Evolutionary conservation across 2,888 invertebrate species (phyloP).

Genomic region (Ormyrus rosae): DNA sequence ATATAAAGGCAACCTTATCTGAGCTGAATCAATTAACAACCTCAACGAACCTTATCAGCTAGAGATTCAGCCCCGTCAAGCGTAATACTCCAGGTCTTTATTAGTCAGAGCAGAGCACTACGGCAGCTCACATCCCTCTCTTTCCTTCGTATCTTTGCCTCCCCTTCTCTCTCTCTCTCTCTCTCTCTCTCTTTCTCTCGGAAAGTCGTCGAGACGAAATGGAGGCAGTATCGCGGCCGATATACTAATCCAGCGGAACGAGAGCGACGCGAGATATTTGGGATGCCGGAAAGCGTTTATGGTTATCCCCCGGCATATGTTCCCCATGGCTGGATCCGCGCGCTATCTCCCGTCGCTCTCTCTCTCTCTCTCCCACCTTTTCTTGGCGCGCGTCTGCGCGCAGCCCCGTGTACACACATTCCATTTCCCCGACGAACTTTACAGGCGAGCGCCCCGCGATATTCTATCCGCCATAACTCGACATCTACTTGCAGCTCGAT

Average conservation of each 20-base stretch:
- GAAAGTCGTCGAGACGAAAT: background rate
- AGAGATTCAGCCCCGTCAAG: too few species aligned
- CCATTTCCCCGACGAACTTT: conserved; percentile 28
- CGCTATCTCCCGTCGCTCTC: conserved; percentile 15
- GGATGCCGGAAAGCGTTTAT: conserved; percentile 52
- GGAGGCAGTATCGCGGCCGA: conserved; percentile 23
- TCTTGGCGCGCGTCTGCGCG: conserved; percentile 11
- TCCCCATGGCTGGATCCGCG: background rate
- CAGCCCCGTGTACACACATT: conserved; percentile 17
- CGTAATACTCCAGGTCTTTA: too few species aligned
- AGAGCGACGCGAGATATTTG: conserved; percentile 34
- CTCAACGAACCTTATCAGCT: too few species aligned
- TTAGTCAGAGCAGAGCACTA: too few species aligned
- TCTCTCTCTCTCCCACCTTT: conserved; percentile 8
- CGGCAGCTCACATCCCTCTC: too few species aligned
- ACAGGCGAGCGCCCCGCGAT: background rate
- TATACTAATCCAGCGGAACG: conserved; percentile 45
- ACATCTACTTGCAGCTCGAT: conserved; percentile 25
- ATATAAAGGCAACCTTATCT: too few species aligned
- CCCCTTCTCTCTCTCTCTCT: conserved; percentile 1
- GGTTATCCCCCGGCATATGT: conserved; percentile 48
- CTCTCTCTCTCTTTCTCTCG: background rate
- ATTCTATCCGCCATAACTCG: conserved; percentile 4
- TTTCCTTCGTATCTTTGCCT: too few species aligned
- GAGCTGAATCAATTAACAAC: too few species aligned